phyloP scores from a whole-genome alignment of 2,888 invertebrate genomes.

The Lithodes maja region DNA sequence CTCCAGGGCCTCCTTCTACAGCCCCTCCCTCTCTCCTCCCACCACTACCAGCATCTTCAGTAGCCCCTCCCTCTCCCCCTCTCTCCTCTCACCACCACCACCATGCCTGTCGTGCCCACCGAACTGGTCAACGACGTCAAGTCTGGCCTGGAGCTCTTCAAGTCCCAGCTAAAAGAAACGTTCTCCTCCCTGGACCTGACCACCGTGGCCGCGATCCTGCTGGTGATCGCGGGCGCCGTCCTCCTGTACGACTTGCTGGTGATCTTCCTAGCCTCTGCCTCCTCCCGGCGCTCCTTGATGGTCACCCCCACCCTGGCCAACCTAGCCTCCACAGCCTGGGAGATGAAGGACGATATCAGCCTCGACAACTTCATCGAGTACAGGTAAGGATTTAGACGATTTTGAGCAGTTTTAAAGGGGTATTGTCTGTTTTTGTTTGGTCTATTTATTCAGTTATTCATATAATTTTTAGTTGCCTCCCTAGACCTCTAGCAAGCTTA shows the following conservation, averaged over 20 bases:
- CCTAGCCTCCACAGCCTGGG: constrained; percentile 47
- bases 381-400: constrained; percentile 24
- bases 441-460: no score
- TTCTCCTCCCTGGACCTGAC: constrained; percentile 44
- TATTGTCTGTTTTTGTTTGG: no score
- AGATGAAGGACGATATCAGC: constrained; percentile 50
- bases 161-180: constrained; percentile 37
- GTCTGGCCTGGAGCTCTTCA: constrained; percentile 41
- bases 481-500: no score
- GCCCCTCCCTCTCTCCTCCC: not conserved
- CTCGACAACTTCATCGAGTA: constrained; percentile 52
- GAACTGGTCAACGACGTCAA: constrained; percentile 32
- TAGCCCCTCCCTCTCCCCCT: not conserved
- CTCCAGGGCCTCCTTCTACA: not conserved
- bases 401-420: no score
- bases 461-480: no score
- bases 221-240: constrained; percentile 48
- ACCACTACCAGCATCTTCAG: not conserved
- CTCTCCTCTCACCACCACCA: constrained; percentile 1
- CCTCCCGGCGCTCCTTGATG: constrained; percentile 37
- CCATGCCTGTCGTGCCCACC: constrained; percentile 43
- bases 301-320: constrained; percentile 38
- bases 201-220: constrained; percentile 42
- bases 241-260: constrained; percentile 57
- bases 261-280: constrained; percentile 35